A percentile compares a stretch with the other conserved stretches of the same genome.
These are phyloP conservation scores for Acleris cristana DNA, from an alignment of 2,888 invertebrate species.

Conservation along the genomic window DNA sequence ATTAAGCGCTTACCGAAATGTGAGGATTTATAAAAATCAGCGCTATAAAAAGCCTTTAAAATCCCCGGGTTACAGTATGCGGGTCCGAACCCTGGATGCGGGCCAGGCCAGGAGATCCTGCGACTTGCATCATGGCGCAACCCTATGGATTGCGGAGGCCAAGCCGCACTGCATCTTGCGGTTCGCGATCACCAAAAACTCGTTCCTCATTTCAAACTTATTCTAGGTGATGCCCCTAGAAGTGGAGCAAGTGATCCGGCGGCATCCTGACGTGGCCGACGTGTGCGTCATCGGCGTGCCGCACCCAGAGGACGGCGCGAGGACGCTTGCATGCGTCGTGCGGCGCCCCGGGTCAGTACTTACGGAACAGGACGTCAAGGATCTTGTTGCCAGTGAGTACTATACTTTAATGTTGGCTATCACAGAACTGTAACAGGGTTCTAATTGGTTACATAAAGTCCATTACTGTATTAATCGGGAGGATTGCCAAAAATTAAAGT, in stretches of 20 bases:
- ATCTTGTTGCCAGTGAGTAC: slow-evolving; percentile 39
- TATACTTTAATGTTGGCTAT: too few species aligned
- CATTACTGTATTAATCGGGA: too few species aligned
- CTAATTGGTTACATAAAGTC: too few species aligned
- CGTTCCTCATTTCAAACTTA: background rate
- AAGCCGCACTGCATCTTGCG: background rate
- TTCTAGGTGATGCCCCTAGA: slow-evolving; percentile 32
- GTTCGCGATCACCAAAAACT: background rate
- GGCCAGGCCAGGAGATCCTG: too few species aligned
- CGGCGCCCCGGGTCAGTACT: slow-evolving; percentile 29
- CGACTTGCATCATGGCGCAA: too few species aligned
- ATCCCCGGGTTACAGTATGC: too few species aligned
- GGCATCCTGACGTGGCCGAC: slow-evolving; percentile 35
- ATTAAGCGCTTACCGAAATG: too few species aligned
- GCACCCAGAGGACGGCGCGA: slow-evolving; percentile 33
- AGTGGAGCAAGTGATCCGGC: slow-evolving; percentile 39
- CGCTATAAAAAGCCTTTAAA: too few species aligned
- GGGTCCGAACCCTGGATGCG: too few species aligned
- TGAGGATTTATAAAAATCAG: too few species aligned
- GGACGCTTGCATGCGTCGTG: slow-evolving; percentile 40
- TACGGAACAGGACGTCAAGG: slow-evolving; percentile 40
- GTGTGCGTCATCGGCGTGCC: slow-evolving; percentile 40
- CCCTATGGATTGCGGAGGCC: too few species aligned
- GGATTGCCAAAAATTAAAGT: too few species aligned
- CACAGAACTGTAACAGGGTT: background rate